These are phyloP conservation scores for Gadus macrocephalus DNA, from an alignment of 2,113 vertebrate species.

Conservation along the genomic window DNA sequence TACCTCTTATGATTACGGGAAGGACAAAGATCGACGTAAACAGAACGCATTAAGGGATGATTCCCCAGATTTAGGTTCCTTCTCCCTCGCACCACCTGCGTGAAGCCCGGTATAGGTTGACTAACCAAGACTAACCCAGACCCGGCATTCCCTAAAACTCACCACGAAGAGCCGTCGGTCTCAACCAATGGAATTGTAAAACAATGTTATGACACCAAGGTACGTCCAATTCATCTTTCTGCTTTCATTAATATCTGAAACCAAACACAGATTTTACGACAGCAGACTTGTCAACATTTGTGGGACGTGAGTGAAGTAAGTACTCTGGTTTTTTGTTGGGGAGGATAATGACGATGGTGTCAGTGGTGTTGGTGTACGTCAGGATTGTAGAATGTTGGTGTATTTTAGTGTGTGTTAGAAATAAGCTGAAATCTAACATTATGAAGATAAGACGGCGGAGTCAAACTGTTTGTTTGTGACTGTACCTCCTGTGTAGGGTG, in stretches of 20 bases:
- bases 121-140: conserved; percentile 9
- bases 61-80: not conserved
- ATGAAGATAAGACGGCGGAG: conserved; percentile 43
- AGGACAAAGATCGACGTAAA: conserved; percentile 25
- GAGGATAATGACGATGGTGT: not conserved
- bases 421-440: too few species aligned
- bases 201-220: conserved; percentile 12
- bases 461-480: conserved; percentile 45
- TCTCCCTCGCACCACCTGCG: not conserved
- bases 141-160: not conserved
- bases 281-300: not conserved
- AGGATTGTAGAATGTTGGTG: too few species aligned
- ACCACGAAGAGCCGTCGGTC: not conserved
- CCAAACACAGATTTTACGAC: conserved; percentile 26
- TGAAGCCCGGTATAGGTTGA: conserved; percentile 19
- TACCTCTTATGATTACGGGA: conserved; percentile 29
- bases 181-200: conserved; percentile 4
- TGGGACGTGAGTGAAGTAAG: too few species aligned
- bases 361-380: conserved; percentile 9
- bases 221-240: conserved; percentile 18
- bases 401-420: too few species aligned
- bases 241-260: conserved; percentile 5
- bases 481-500: conserved; percentile 49
- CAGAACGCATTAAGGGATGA: conserved; percentile 32
- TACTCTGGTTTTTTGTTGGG: not conserved